Evolutionary conservation across 1,140 invertebrate genomes (phyloP).

Genomic region (Plodia interpunctella): DNA sequence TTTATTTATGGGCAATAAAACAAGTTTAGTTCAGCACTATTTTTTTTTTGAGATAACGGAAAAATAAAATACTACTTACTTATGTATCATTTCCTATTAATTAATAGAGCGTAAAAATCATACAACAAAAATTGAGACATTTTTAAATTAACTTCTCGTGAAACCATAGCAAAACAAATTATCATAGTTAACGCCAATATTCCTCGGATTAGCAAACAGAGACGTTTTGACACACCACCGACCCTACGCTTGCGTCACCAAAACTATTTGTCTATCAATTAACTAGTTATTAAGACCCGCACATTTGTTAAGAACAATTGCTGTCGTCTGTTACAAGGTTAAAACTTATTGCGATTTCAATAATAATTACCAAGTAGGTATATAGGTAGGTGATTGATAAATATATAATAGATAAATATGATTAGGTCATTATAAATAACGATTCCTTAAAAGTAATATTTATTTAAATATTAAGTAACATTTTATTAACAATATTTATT

Average conservation of each 20-base stretch:
- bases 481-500: too few species aligned
- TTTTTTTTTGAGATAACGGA: too few species aligned
- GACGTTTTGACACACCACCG: conserved; percentile 18
- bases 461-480: too few species aligned
- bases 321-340: not conserved
- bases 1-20: too few species aligned
- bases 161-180: conserved; percentile 18
- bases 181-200: conserved; percentile 9
- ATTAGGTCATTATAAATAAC: too few species aligned
- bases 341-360: not conserved
- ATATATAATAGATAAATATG: too few species aligned
- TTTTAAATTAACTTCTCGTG: not conserved
- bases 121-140: not conserved
- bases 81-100: too few species aligned
- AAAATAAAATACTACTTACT: too few species aligned
- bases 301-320: conserved; percentile 7
- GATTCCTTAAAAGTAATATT: too few species aligned
- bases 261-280: conserved; percentile 16
- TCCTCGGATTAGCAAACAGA: conserved; percentile 9
- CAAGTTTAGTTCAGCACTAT: too few species aligned
- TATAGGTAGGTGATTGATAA: too few species aligned
- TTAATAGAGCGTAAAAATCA: not conserved
- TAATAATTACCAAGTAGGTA: not conserved
- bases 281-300: conserved; percentile 10
- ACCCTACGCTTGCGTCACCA: conserved; percentile 15